phyloP scores from a whole-genome alignment of 2,113 vertebrate genomes.

The Balaenoptera acutorostrata region DNA sequence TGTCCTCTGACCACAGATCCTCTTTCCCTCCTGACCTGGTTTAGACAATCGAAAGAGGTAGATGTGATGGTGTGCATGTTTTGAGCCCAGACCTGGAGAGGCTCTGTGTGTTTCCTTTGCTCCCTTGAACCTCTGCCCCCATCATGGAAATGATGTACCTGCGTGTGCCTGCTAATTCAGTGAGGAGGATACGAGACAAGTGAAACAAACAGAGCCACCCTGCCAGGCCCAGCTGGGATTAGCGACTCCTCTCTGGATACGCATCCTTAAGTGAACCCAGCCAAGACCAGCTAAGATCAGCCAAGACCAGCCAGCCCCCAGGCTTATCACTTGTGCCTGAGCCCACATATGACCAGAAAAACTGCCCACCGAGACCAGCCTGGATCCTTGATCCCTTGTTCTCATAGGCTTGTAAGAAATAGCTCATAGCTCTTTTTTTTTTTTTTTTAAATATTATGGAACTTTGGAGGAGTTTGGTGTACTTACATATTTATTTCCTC shows the following conservation, averaged over 20 bases:
- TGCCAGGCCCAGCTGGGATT: background rate
- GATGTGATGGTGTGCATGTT: background rate
- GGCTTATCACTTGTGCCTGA: background rate
- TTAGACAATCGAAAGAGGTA: fast-evolving
- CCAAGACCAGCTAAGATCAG: background rate
- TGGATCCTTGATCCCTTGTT: fast-evolving
- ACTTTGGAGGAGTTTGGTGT: no score
- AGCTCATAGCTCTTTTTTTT: background rate
- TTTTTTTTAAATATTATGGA: background rate
- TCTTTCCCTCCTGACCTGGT: fast-evolving
- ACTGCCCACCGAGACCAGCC: background rate
- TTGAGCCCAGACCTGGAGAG: fast-evolving
- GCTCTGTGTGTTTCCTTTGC: fast-evolving
- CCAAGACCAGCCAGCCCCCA: background rate
- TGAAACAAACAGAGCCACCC: background rate
- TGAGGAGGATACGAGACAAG: background rate
- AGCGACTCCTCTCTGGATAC: fast-evolving
- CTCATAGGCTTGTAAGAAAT: background rate
- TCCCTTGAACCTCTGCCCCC: background rate
- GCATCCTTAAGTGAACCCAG: fast-evolving
- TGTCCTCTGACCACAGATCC: fast-evolving
- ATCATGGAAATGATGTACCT: fast-evolving
- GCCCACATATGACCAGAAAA: no score
- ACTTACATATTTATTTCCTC: no score
- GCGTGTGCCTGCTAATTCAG: fast-evolving